Evolutionary conservation across 1,140 invertebrate species (phyloP), one percentile per base, ranked within the genome.

Genomic region (Platyscapa corneri): DNA sequence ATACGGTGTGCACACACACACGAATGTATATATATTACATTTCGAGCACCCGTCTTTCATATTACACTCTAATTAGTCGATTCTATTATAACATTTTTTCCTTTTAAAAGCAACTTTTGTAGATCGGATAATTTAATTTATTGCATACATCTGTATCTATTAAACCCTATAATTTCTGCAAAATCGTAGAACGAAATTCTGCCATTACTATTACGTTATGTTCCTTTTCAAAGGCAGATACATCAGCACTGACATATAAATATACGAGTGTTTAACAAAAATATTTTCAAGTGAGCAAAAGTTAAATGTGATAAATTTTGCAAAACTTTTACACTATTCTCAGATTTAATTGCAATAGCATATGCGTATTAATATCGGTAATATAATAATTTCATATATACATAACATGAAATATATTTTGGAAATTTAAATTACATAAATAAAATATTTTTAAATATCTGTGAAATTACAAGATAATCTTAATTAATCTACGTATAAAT

Each of bases 301-400:
- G 10, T 72, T 72, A 72, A 72, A 72, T 72, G 39, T 39, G 39
- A 72, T 72, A 34, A 72, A 32, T 39, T 72, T 72, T 39, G 39
- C 14, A 67, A 34, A 67, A 67, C 30, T n/a, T n/a, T n/a, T n/a
- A 67, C 65, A 32, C 65, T 67, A 34, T 67, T 67, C 30, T 7
- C 8, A 67, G 10, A 34, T 67, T 67, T 32, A 67, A 67, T n/a
- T 67, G 34, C 30, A 16, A 67, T 67, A n/a, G 30, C 3, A 34
- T 32, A 34, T 32, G 16, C 1, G 18, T 72, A 39, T 34, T 23
- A 72, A 39, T 72, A 14, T 72, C 20, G 23, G 20, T 20, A 34
- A 39, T 39, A 14, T 16, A 72, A 23, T 5, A 39, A 72, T 32
- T 23, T 34, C 34, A 39, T 72, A 23, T 39, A 39, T 39, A 30